These are phyloP conservation scores for Pseudocheirus occidentalis DNA, from an alignment of 2,797 vertebrate genomes.

Conservation along the genomic window DNA sequence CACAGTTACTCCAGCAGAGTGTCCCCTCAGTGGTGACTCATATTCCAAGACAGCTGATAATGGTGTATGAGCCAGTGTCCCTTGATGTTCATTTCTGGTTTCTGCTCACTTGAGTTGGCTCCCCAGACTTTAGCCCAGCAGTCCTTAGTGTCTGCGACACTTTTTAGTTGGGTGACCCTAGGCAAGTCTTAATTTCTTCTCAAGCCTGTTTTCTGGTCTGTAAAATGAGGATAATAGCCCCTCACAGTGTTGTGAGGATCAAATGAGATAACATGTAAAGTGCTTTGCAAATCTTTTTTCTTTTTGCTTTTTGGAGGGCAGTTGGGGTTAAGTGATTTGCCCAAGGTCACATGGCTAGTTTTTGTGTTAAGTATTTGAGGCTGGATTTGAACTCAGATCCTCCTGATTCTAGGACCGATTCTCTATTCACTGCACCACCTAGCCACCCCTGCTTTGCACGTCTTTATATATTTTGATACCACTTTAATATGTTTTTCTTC, in stretches of 20 bases:
- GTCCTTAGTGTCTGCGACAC: not conserved
- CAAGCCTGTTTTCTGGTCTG: not conserved
- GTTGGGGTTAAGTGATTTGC: no score
- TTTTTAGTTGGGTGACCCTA: not conserved
- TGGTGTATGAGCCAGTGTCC: slow-evolving; percentile 6
- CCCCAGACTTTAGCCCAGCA: not conserved
- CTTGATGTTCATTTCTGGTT: not conserved
- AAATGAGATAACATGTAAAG: not conserved
- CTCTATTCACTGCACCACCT: no score
- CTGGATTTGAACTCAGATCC: no score
- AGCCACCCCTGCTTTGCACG: not conserved
- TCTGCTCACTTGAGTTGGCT: slow-evolving; percentile 15
- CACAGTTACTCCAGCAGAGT: not conserved
- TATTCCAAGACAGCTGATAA: slow-evolving; percentile 1
- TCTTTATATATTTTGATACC: not conserved
- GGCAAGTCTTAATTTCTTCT: not conserved
- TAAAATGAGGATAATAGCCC: not conserved
- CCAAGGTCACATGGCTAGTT: no score
- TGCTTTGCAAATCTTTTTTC: not conserved
- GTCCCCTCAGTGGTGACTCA: not conserved
- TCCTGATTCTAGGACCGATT: no score
- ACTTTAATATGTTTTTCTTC: not conserved
- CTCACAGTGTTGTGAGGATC: not conserved
- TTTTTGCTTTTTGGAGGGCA: no score
- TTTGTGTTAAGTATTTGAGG: no score